Evolutionary conservation across 1,140 invertebrate genomes (phyloP), one percentile per base, ranked within the genome.

Genomic region (Trissolcus basalis): DNA sequence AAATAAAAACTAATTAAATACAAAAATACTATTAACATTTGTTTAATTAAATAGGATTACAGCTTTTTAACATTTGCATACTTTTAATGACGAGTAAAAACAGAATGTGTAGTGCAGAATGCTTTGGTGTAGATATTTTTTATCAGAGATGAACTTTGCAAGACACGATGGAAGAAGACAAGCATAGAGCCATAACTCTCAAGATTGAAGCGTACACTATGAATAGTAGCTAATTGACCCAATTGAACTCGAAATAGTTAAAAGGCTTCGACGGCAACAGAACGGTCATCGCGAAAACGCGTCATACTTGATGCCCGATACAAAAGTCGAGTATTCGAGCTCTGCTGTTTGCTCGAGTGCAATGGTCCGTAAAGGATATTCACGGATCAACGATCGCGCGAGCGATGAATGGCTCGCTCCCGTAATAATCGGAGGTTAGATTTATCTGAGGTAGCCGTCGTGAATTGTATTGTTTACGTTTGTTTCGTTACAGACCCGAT

Each of bases 181-280:
- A 6, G 19, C 14, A 0, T 13, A 8, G 19, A 36, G 51, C 19
- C 51, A 68, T 68, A 68, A 63, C 47, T 74, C 47, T 41, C 35
- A 39, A 69, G 49, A 60, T 71, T 43, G 39, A 55, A 78, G 43
- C 41, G 55, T 45, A 6, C 2, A 56, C 69, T 81, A 78, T 80
- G 75, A 82, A 82, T 81, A 81, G 82, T 77, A 76, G 65, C 69
- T 82, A 83, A 82, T 83, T 82, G 80, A 81, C 82, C 80, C 69
- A 82, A 58, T 81, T 83, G 68, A 77, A 61, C 78, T 79, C 70
- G 54, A 70, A 65, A 71, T 73, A 63, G 69, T 70, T 71, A 53
- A 55, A 69, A 61, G 67, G 67, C 67, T 50, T 49, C 47, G 12
- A 68, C 68, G 53, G 8, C 1, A 13, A 8, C 70, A 39, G 59